Percentiles rank a stretch among this genome's conserved stretches.
These are phyloP conservation scores for Oreochromis grahami DNA, from an alignment of 2,797 vertebrate species.

Conservation along the genomic window DNA sequence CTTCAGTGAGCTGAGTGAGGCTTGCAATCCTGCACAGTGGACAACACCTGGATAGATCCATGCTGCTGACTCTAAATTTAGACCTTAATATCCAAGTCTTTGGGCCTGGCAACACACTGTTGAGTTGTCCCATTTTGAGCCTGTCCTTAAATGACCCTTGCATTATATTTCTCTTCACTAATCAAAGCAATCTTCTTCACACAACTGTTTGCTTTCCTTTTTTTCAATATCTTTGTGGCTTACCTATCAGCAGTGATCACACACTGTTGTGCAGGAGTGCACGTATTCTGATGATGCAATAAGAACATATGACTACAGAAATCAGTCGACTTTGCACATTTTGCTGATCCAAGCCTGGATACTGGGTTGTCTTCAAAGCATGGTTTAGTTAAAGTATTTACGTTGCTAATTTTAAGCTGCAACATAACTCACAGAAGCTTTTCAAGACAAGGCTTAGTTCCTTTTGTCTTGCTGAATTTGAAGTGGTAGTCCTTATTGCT, in stretches of 20 bases:
- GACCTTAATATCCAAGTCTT: background rate
- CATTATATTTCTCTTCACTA: background rate
- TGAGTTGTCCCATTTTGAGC: background rate
- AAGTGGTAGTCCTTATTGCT: background rate
- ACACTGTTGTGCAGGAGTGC: background rate
- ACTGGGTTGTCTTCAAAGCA: background rate
- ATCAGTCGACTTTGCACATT: background rate
- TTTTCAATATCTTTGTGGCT: background rate
- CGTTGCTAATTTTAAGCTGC: background rate
- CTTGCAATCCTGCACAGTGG: background rate
- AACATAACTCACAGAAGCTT: background rate
- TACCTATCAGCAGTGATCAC: background rate
- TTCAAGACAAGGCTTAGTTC: background rate
- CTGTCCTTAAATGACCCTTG: background rate
- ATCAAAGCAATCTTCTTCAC: background rate
- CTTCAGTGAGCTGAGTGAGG: background rate
- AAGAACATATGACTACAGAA: background rate
- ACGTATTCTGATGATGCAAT: background rate
- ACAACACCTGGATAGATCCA: background rate
- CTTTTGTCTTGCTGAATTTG: background rate
- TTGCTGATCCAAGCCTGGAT: background rate
- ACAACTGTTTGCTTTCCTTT: background rate
- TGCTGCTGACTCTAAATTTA: background rate
- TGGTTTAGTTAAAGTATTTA: background rate
- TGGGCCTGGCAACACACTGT: background rate